Percentiles rank a stretch among this genome's conserved stretches.
Evolutionary conservation across 2,888 invertebrate species (phyloP).

Genomic region (Brenthis ino): DNA sequence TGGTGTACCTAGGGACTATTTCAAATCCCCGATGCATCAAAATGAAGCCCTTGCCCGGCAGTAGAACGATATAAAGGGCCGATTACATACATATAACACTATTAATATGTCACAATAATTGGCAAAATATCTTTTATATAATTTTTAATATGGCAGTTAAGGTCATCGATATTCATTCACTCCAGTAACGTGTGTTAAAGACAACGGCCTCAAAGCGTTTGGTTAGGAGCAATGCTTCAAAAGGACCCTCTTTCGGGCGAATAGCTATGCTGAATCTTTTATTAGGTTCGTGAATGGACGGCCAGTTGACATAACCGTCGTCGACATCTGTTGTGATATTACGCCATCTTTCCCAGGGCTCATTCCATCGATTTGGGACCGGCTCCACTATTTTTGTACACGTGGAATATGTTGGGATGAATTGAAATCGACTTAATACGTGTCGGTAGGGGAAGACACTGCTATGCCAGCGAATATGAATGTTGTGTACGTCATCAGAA

Average conservation of each 20-base stretch:
- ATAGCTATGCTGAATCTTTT: constrained; percentile 81
- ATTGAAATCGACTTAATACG: constrained; percentile 59
- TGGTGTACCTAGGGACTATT: too few species aligned
- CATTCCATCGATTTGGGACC: constrained; percentile 62
- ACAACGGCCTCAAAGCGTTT: constrained; percentile 58
- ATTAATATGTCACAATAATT: too few species aligned
- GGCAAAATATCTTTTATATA: too few species aligned
- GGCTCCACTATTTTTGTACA: constrained; percentile 65
- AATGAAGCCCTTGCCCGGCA: too few species aligned
- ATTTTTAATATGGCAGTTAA: too few species aligned
- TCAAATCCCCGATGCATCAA: too few species aligned
- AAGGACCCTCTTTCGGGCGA: constrained; percentile 70
- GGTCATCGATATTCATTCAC: too few species aligned
- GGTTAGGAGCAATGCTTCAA: constrained; percentile 58
- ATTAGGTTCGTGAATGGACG: constrained; percentile 79
- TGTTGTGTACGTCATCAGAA: constrained; percentile 45
- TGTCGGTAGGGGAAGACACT: constrained; percentile 40
- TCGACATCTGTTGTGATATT: constrained; percentile 80
- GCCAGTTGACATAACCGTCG: constrained; percentile 79
- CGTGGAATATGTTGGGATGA: constrained; percentile 64
- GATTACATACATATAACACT: too few species aligned
- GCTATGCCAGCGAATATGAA: constrained; percentile 45
- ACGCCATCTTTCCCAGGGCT: constrained; percentile 64
- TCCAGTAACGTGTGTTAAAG: constrained; percentile 61
- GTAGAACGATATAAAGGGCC: too few species aligned